phyloP scores from a whole-genome alignment of 2,797 vertebrate species.

The Acrocephalus scirpaceus region DNA sequence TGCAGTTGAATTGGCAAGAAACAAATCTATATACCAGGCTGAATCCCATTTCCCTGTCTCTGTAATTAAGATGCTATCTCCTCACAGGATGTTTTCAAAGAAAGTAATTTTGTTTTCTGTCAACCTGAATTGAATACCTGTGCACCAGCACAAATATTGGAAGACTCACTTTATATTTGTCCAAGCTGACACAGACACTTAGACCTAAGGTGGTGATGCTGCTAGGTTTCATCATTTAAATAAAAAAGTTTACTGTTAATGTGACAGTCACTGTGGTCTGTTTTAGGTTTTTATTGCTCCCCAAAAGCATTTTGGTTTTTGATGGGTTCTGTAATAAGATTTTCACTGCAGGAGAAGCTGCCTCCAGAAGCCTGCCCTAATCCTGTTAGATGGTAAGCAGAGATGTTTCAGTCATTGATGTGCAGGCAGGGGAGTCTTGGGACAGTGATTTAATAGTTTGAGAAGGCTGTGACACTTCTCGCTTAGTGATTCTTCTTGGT shows the following conservation, averaged over 20 bases:
- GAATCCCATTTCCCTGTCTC: background rate
- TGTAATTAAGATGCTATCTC: slow-evolving; percentile 44
- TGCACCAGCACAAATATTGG: background rate
- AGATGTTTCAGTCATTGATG: background rate
- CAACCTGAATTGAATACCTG: slow-evolving; percentile 28
- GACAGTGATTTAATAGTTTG: background rate
- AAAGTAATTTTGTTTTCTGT: slow-evolving; percentile 51
- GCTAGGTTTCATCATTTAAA: slow-evolving; percentile 12
- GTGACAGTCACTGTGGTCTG: background rate
- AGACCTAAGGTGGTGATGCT: background rate
- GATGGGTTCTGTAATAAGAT: slow-evolving; percentile 13
- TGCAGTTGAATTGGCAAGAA: background rate
- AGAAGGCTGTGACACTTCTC: background rate
- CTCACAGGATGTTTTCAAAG: slow-evolving; percentile 29
- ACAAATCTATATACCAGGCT: background rate
- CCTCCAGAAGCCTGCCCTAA: background rate
- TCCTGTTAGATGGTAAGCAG: background rate
- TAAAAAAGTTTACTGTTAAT: background rate
- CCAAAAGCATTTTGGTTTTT: slow-evolving; percentile 11
- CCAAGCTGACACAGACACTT: background rate
- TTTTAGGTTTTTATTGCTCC: background rate
- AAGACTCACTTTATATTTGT: slow-evolving; percentile 1
- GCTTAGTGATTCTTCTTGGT: background rate
- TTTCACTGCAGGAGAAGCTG: slow-evolving; percentile 28
- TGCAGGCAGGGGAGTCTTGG: background rate